Evolutionary conservation across 1,140 invertebrate species (phyloP), one percentile per base, ranked within the genome.

Genomic region (Drosophila melanica): DNA sequence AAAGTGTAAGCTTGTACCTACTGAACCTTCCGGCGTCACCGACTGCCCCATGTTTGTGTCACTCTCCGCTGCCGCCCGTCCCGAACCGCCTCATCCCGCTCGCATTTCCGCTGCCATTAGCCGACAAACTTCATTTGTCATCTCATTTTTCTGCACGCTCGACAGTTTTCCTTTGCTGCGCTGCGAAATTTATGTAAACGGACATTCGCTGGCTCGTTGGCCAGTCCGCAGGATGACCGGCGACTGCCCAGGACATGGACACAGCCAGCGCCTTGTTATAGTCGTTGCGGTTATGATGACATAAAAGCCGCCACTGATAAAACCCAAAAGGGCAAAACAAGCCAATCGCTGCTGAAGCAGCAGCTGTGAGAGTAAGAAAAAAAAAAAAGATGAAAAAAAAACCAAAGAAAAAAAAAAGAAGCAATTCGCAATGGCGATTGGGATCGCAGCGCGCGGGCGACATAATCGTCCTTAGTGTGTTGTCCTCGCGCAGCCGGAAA

Each of bases 51-150:
- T 0, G 48, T 37, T 3, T 6, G 27, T 27, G 54, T 41, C 11
- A 39, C 11, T 8, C 10, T 39, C 44, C 11, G 10, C 35, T 7
- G 27, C 35, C 44, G 3, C 10, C 27, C 1, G 27, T 2, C 16
- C 20, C 44, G 37, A 7, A 7, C 20, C 27, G 14, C 16, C 41
- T 23, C 51, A 39, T 57, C 67, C 68, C 55, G 62, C 59, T 59
- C 80, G 79, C 80, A 89, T 89, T 89, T 89, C 84, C 79, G 84
- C 79, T 84, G 79, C 82, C 82, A 87, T 87, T 87, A 87, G 82
- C 82, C 84, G 80, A 87, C 84, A 87, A 89, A 89, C 84, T 89
- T 84, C 85, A 89, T 89, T 89, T 89, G 85, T 89, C 84, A 89
- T 89, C 84, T 89, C 80, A 89, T 89, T 89, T 89, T 89, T 89